These are phyloP conservation scores for Phenacoccus solenopsis DNA, from an alignment of 1,140 invertebrate genomes.

Conservation along the genomic window DNA sequence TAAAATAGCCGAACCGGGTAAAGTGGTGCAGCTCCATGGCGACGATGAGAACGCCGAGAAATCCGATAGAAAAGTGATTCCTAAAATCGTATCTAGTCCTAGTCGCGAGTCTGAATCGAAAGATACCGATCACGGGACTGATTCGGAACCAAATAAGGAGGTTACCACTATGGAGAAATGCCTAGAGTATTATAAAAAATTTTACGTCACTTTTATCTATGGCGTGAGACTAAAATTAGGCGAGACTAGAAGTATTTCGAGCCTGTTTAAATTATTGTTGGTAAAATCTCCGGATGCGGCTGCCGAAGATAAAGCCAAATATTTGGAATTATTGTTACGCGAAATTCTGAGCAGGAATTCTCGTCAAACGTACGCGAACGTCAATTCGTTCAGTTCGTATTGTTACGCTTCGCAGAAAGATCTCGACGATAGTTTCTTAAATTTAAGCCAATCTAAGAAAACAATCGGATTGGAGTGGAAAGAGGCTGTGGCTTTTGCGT, in stretches of 20 bases:
- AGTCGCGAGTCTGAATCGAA: not conserved
- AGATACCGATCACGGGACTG: not conserved
- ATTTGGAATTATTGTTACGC: conserved; percentile 29
- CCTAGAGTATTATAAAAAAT: conserved; percentile 28
- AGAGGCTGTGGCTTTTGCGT: conserved; percentile 46
- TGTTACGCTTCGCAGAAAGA: not conserved
- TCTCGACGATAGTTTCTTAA: not conserved
- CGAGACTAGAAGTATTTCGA: conserved; percentile 27
- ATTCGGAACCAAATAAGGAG: not conserved
- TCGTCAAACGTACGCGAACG: conserved; percentile 16
- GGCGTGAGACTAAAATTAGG: conserved; percentile 27
- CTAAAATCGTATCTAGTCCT: not conserved
- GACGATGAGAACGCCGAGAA: not conserved
- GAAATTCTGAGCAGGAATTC: conserved; percentile 19
- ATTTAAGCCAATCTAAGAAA: conserved; percentile 1
- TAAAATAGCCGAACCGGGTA: conserved; percentile 16
- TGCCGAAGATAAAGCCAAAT: conserved; percentile 27
- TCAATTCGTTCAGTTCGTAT: conserved; percentile 8
- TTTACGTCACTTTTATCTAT: conserved; percentile 30
- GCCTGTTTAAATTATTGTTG: conserved; percentile 28
- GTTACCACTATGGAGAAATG: conserved; percentile 25
- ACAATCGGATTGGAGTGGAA: conserved; percentile 34
- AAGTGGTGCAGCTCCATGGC: conserved; percentile 12
- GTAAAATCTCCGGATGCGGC: conserved; percentile 26
- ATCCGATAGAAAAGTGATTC: not conserved